Conservation (phyloP, 2,888 invertebrate species). For the Pediacus dermestoides region DNA sequence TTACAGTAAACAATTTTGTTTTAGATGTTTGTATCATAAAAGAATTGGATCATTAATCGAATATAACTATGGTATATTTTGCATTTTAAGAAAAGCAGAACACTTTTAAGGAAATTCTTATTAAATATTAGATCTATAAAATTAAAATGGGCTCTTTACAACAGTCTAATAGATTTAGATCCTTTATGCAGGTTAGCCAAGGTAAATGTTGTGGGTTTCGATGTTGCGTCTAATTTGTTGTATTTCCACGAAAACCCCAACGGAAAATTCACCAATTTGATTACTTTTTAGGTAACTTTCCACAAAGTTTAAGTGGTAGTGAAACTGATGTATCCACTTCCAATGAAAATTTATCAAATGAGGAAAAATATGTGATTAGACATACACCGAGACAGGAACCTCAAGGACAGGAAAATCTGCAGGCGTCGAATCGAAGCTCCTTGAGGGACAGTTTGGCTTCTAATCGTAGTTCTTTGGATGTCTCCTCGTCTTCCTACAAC, state of each 20-base stretch:
- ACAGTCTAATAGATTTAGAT: conserved; percentile 40
- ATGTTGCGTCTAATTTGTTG: conserved; percentile 2
- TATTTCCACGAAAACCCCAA: conserved; percentile 2
- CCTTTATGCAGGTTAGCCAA: conserved; percentile 37
- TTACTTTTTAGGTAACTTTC: conserved; percentile 51
- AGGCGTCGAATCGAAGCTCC: conserved; percentile 58
- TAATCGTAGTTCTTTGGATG: conserved; percentile 69
- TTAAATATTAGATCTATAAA: no score
- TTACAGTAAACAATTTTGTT: conserved; percentile 9
- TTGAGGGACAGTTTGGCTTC: conserved; percentile 58
- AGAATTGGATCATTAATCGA: conserved; percentile 21
- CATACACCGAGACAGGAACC: conserved; percentile 85
- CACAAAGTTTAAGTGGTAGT: conserved; percentile 75
- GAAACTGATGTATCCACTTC: conserved; percentile 89
- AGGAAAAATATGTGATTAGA: conserved; percentile 78
- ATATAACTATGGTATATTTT: background rate
- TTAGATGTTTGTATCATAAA: conserved; percentile 33
- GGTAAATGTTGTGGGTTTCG: conserved; percentile 24
- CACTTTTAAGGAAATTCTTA: no score
- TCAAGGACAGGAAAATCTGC: conserved; percentile 83
- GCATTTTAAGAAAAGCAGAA: conserved; percentile 1
- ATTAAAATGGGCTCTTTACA: conserved; percentile 30
- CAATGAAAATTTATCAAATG: conserved; percentile 82
- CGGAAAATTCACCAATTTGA: conserved; percentile 3
- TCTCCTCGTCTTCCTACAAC: conserved; percentile 76